Base-by-base conservation (phyloP, 2,888 invertebrate genomes). In the Heteromyza rotundicornis region DNA sequence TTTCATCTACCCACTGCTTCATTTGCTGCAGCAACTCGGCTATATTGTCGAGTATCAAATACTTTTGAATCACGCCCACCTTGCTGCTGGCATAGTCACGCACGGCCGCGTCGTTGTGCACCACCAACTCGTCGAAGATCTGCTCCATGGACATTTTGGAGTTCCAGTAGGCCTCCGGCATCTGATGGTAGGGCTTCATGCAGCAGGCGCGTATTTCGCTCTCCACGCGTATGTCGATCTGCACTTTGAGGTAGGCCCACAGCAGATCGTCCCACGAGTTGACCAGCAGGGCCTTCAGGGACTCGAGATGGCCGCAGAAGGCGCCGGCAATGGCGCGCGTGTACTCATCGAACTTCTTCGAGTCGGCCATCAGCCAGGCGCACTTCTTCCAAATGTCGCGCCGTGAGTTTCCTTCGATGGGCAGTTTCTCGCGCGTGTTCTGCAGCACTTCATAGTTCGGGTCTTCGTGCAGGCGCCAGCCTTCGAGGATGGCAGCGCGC, bases 401-500 rank as follows among this genome's bases (percentile, higher is more conserved):
- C 57, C 90, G 88, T 1, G 89, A 89, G 83, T 97, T 97, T 1
- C 97, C 96, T 80, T 90, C 88, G 53, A 92, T 87, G 58, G 91
- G 79, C 3, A 77, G 68, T 60, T 82, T 83, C 57, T 80, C 76
- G 14, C 69, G 65, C n/a, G 79, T 70, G 65, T 83, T 84, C 17
- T 67, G 62, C 16, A 74, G 64, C 56, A 84, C 83, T 55, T 87
- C 86, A 72, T 89, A 89, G 75, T 95, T 94, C 5, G 94, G 90
- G 84, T 97, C 95, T 77, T 96, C 92, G 73, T 90, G 88, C 24
- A 95, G 85, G 60, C 90, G 87, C 95, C 96, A 96, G 2, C 97
- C 97, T 80, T 96, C 92, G 40, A 97, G 84, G 20, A 93, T 89
- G 2, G 95, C 95, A 1, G 95, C 95, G 55, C 95, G 86, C 96